A percentile compares a stretch with the other conserved stretches of the same genome.
These are phyloP conservation scores for Hypothenemus hampei DNA, from an alignment of 1,140 invertebrate species.

Conservation along the genomic window DNA sequence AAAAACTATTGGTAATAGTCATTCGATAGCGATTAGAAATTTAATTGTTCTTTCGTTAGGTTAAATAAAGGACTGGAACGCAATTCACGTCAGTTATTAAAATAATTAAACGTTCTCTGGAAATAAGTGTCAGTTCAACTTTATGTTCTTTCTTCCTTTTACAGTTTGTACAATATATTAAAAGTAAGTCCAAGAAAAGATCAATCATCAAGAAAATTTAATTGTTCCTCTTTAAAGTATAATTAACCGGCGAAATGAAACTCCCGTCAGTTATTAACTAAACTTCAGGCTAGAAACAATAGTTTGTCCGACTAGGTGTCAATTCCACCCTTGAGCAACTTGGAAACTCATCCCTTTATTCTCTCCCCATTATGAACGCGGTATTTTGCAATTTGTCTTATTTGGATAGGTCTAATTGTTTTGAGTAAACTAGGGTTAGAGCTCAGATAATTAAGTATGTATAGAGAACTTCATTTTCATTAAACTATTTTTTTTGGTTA, in stretches of 20 bases:
- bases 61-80: constrained; percentile 19
- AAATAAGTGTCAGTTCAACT: background rate
- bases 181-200: no score
- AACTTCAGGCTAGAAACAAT: constrained; percentile 7
- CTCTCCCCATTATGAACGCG: background rate
- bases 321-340: constrained; percentile 13
- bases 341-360: constrained; percentile 3
- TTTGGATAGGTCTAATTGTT: background rate
- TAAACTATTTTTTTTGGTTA: no score
- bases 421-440: background rate
- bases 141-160: no score
- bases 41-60: constrained; percentile 16
- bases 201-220: no score
- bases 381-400: constrained; percentile 1
- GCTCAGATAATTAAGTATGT: background rate
- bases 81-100: constrained; percentile 21
- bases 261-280: constrained; percentile 10
- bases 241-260: no score
- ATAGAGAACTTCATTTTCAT: no score
- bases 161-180: no score
- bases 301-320: constrained; percentile 8
- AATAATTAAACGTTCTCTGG: constrained; percentile 1
- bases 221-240: no score
- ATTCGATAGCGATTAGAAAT: constrained; percentile 5
- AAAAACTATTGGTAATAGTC: no score